Percentiles rank a stretch among this genome's conserved stretches.
Conservation (phyloP, 2,888 invertebrate species). For the Frankliniella intonsa region DNA sequence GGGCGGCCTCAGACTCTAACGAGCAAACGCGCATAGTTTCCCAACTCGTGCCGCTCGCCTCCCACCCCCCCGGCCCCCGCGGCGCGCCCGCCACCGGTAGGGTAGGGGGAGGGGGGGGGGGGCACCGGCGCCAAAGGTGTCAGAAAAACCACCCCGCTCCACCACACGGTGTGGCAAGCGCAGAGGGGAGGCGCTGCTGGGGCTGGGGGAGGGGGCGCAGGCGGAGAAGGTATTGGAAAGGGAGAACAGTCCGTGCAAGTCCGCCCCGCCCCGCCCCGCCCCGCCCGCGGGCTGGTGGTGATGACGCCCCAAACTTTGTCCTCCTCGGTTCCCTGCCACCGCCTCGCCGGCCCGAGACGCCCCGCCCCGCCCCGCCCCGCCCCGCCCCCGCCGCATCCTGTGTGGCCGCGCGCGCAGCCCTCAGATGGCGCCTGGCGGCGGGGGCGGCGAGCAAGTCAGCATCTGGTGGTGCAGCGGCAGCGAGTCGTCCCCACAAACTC, state of each 20-base stretch:
- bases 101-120: not conserved
- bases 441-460: not conserved
- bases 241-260: not conserved
- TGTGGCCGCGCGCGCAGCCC: not conserved
- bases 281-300: not conserved
- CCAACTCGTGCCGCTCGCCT: not conserved
- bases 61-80: not conserved
- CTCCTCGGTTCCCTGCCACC: not conserved
- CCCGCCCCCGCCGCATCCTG: not conserved
- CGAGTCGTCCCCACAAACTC: no score
- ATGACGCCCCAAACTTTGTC: not conserved
- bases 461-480: not conserved
- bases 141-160: not conserved
- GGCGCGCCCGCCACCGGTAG: not conserved
- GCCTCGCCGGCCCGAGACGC: no score
- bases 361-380: not conserved
- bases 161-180: not conserved
- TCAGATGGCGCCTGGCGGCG: not conserved
- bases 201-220: no score
- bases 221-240: not conserved
- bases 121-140: not conserved
- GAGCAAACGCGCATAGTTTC: constrained; percentile 19
- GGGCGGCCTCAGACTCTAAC: no score
- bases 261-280: not conserved
- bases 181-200: no score